These are phyloP conservation scores for Lethocerus indicus DNA, from an alignment of 1,140 invertebrate genomes.

Conservation along the genomic window DNA sequence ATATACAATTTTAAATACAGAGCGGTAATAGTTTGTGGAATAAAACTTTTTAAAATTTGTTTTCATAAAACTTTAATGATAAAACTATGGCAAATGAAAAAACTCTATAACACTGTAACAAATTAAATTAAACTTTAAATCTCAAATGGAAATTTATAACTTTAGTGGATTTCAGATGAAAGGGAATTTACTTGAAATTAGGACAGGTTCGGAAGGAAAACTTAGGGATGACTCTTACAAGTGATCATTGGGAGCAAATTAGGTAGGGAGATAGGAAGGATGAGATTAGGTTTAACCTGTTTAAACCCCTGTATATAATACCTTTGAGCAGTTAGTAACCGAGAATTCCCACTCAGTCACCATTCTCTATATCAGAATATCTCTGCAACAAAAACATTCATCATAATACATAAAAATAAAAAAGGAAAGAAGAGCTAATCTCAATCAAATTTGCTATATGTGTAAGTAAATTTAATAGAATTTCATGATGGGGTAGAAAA, in stretches of 20 bases:
- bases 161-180: background rate
- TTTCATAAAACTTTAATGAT: background rate
- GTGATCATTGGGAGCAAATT: slow-evolving; percentile 1
- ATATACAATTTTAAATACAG: background rate
- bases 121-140: background rate
- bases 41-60: background rate
- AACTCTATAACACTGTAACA: no score
- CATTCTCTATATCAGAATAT: no score
- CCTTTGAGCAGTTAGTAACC: slow-evolving; percentile 1
- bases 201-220: background rate
- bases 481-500: no score
- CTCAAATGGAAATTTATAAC: slow-evolving; percentile 1
- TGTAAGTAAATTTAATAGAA: no score
- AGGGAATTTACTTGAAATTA: background rate
- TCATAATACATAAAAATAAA: slow-evolving; percentile 4
- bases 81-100: background rate
- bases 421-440: background rate
- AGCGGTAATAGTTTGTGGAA: background rate
- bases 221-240: slow-evolving; percentile 1
- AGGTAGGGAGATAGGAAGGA: no score
- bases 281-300: slow-evolving; percentile 13
- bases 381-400: slow-evolving; percentile 11
- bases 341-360: background rate
- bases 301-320: slow-evolving; percentile 2
- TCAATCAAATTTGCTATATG: no score